Evolutionary conservation across 2,888 invertebrate species (phyloP).

Genomic region (Monochamus alternatus): DNA sequence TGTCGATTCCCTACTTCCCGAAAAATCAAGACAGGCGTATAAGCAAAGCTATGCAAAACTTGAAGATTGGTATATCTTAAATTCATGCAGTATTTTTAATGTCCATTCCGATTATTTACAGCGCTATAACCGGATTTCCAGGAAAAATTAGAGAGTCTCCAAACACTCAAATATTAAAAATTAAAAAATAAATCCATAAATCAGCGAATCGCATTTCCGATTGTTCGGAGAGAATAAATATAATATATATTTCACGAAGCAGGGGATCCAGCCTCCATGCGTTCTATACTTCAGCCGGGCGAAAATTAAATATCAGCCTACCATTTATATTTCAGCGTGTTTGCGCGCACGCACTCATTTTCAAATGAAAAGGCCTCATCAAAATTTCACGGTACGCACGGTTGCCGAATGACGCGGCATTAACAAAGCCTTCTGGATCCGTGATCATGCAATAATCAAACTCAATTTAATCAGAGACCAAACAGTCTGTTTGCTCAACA

Average conservation of each 20-base stretch:
- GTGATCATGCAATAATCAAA: conserved; percentile 64
- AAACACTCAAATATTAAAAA: neutral
- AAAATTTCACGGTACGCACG: conserved; percentile 45
- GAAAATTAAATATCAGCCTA: conserved; percentile 24
- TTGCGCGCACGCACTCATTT: conserved; percentile 28
- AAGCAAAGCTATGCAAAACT: too few relatives aligned
- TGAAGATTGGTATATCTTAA: too few relatives aligned
- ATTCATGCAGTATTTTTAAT: too few relatives aligned
- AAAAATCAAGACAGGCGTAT: too few relatives aligned
- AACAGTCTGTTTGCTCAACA: conserved; percentile 63
- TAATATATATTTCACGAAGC: neutral
- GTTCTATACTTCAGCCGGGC: neutral
- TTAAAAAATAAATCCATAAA: neutral
- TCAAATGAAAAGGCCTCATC: conserved; percentile 45
- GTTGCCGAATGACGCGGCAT: conserved; percentile 39
- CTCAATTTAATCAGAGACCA: conserved; percentile 65
- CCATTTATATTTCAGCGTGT: conserved; percentile 25
- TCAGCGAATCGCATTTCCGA: neutral
- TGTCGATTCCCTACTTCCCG: too few relatives aligned
- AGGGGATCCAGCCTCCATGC: neutral
- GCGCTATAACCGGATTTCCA: too few relatives aligned
- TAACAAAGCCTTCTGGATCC: conserved; percentile 54
- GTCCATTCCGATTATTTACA: too few relatives aligned
- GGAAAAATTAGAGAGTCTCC: too few relatives aligned
- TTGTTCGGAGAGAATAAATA: neutral